Evolutionary conservation across 2,113 vertebrate genomes (phyloP), one percentile per base, ranked within the genome.

Genomic region (Corythaixoides concolor): DNA sequence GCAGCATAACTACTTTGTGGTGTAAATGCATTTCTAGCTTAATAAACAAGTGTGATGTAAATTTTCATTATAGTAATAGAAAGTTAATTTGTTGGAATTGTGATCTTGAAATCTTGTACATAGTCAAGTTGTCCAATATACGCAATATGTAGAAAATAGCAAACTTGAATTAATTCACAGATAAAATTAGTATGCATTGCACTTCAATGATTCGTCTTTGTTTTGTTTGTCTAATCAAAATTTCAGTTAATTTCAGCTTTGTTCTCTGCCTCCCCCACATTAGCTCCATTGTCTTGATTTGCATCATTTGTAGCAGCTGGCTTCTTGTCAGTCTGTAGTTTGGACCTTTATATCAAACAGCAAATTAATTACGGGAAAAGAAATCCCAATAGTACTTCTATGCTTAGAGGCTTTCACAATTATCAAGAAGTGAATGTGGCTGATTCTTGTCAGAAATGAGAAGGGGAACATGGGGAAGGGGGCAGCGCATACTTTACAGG

Each of bases 331-430:
- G 68, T 97, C 97, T 97, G 92, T 96, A 96, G 84, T 96, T 97
- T 97, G 88, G 93, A 97, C 91, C 69, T 97, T 98, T 97, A 95
- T 72, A 97, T 98, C 96, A 97, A 98, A 97, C 77, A 97, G 85
- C 75, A 95, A 98, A 98, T 97, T 98, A 98, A 98, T 98, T 97
- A 96, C 96, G 96, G 85, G 58, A 80, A 95, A 95, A 96, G 84
- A 93, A 98, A 91, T 97, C 96, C 96, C 90, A 69, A 21, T 90
- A 95, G 90, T 90, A 87, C 68, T 90, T 93, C 80, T 92, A 6
- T 33, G 15, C 91, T 89, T 93, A 95, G 82, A 96, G 78, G 55
- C 81, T 97, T 97, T 96, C 94, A 89, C 92, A 95, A 55, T 97
- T 98, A 95, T 76, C 88, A 77, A 70, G 73, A 97, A 86, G 73